A percentile compares a stretch with the other conserved stretches of the same genome.
Evolutionary conservation across 2,113 vertebrate genomes (phyloP).

Genomic region (Sapayoa aenigma): DNA sequence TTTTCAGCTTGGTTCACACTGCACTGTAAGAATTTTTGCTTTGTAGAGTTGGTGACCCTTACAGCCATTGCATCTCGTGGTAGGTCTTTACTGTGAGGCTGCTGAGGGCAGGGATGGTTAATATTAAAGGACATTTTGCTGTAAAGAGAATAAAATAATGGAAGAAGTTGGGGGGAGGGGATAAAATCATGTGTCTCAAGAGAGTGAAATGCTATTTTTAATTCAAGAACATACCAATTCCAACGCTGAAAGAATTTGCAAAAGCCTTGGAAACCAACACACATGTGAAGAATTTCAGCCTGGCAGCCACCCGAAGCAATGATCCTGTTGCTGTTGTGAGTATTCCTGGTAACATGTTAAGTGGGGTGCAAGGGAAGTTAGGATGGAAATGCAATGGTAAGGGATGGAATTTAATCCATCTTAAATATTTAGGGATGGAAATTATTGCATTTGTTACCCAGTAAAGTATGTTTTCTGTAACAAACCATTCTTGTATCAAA

Average conservation of each 20-base stretch:
- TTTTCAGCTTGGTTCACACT: neutral
- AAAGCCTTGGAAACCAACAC: slow-evolving; percentile 93
- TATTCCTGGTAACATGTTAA: neutral
- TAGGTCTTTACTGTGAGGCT: neutral
- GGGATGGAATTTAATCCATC: neutral
- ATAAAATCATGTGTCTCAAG: neutral
- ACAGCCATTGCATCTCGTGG: neutral
- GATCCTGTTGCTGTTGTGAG: slow-evolving; percentile 93
- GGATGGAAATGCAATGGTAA: neutral
- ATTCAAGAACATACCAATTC: slow-evolving; percentile 94
- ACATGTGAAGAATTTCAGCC: slow-evolving; percentile 87
- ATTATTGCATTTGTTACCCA: neutral
- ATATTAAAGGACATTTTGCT: neutral
- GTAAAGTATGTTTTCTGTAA: neutral
- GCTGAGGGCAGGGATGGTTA: neutral
- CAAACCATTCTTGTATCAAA: neutral
- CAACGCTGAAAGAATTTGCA: slow-evolving; percentile 93
- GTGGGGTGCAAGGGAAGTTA: neutral
- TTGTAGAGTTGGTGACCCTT: neutral
- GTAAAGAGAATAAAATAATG: neutral
- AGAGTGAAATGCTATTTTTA: slow-evolving; percentile 49
- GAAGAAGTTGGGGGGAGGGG: neutral
- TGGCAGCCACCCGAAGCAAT: slow-evolving; percentile 95
- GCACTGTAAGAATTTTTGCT: neutral
- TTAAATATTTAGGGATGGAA: neutral